Percentiles rank a stretch among this genome's conserved stretches.
Conservation (phyloP, 1,140 invertebrate genomes). For the Zaprionus camerounensis region DNA sequence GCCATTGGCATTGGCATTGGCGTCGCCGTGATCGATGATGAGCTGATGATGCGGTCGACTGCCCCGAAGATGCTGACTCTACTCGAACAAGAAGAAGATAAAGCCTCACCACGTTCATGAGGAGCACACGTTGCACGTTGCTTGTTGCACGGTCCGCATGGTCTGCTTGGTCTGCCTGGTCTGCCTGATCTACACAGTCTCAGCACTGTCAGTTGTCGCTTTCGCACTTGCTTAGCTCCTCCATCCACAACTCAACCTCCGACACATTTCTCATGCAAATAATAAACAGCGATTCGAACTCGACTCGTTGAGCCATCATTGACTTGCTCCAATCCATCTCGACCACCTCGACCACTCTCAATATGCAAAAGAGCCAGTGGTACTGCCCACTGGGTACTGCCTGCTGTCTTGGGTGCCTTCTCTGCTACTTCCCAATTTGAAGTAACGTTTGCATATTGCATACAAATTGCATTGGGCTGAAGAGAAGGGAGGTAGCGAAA, state of each 20-base stretch:
- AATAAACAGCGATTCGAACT: slow-evolving; percentile 24
- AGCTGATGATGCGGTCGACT: slow-evolving; percentile 58
- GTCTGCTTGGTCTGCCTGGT: background rate
- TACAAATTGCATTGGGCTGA: background rate
- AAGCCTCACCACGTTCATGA: background rate
- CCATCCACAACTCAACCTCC: background rate
- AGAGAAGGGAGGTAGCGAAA: background rate
- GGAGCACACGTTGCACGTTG: background rate
- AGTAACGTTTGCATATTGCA: background rate
- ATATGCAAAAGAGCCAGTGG: background rate
- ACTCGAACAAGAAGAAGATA: background rate
- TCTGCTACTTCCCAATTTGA: background rate
- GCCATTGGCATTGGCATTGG: slow-evolving; percentile 49
- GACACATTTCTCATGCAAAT: slow-evolving; percentile 70
- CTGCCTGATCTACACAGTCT: slow-evolving; percentile 1
- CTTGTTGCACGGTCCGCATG: background rate
- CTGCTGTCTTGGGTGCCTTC: background rate
- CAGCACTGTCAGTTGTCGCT: slow-evolving; percentile 32
- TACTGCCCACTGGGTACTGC: background rate
- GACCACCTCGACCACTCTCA: background rate
- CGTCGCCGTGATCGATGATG: slow-evolving; percentile 59
- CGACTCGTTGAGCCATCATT: slow-evolving; percentile 15
- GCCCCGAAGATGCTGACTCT: slow-evolving; percentile 15
- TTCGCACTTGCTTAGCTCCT: slow-evolving; percentile 32
- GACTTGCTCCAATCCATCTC: slow-evolving; percentile 12